Evolutionary conservation across 2,797 vertebrate genomes (phyloP), one percentile per base, ranked within the genome.

Genomic region (Micrastur ruficollis): DNA sequence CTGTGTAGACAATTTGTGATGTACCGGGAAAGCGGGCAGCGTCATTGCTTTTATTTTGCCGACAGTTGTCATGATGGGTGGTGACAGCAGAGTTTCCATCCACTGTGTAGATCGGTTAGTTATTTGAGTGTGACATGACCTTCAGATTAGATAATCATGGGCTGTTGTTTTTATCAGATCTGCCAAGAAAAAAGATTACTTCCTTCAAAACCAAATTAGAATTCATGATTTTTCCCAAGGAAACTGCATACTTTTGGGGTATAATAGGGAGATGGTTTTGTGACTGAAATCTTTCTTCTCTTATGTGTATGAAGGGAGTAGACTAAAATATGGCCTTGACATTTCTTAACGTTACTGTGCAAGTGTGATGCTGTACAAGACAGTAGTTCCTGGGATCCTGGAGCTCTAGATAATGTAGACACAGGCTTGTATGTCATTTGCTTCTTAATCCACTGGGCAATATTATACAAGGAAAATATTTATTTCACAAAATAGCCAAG

Each of bases 201-300:
- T 98, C 97, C 97, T 97, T 97, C 81, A 96, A 95, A 98, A 98
- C 89, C 71, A 97, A 97, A 97, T 97, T 93, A 94, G 95, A 95
- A 94, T 95, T 92, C 52, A 81, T 89, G 1, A 32, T 67, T 97
- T 93, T 97, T 97, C 95, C 93, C 92, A 97, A 95, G 97, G 97
- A 98, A 97, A 63, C 65, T 18, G 70, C 53, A 67, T 75, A 44
- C 22, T 63, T 93, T 91, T 71, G 7, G 73, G 58, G 27, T 91
- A 44, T 70, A 93, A 94, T 17, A 82, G 55, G 58, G 29, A 52
- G n/a, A 75, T 74, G 49, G 34, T 96, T 98, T 96, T 53, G 32
- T 96, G 67, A 89, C 70, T 58, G 46, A 86, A 96, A 94, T 95
- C 58, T 29, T 86, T 12, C 87, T 94, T 94, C n/a, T 93, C 32